These are phyloP conservation scores for Calyptommatus sinebrachiatus DNA, from an alignment of 2,113 vertebrate species.

Conservation along the genomic window DNA sequence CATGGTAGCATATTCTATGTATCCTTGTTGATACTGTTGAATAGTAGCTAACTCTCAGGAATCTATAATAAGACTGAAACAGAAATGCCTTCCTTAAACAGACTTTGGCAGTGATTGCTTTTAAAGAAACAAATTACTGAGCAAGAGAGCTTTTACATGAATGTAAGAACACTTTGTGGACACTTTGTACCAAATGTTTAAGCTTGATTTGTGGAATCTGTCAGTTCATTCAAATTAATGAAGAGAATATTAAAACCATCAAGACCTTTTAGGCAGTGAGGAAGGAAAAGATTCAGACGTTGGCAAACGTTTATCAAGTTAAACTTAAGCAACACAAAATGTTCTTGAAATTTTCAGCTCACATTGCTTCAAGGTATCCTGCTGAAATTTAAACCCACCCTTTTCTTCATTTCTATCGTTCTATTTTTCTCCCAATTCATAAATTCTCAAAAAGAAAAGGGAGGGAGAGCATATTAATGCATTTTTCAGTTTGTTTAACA, in stretches of 20 bases:
- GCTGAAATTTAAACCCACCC: not conserved
- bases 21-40: too few species aligned
- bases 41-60: not conserved
- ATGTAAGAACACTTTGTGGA: conserved; percentile 18
- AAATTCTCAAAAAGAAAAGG: not conserved
- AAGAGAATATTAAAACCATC: conserved; percentile 18
- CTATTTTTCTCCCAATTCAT: not conserved
- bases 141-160: not conserved
- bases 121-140: conserved; percentile 1
- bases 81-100: not conserved
- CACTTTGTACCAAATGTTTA: conserved; percentile 23
- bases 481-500: not conserved
- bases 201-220: conserved; percentile 16
- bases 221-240: conserved; percentile 22
- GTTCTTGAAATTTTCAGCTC: conserved; percentile 21
- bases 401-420: not conserved
- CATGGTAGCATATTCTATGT: too few species aligned
- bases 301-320: conserved; percentile 23
- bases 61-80: not conserved
- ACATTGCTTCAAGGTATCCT: conserved; percentile 15
- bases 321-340: conserved; percentile 8
- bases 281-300: conserved; percentile 26
- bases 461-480: not conserved
- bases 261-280: conserved; percentile 9
- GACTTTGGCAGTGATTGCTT: not conserved